Percentiles rank a stretch among this genome's conserved stretches.
These are phyloP conservation scores for Heterocephalus glaber DNA, from an alignment of 2,113 vertebrate species.

Conservation along the genomic window DNA sequence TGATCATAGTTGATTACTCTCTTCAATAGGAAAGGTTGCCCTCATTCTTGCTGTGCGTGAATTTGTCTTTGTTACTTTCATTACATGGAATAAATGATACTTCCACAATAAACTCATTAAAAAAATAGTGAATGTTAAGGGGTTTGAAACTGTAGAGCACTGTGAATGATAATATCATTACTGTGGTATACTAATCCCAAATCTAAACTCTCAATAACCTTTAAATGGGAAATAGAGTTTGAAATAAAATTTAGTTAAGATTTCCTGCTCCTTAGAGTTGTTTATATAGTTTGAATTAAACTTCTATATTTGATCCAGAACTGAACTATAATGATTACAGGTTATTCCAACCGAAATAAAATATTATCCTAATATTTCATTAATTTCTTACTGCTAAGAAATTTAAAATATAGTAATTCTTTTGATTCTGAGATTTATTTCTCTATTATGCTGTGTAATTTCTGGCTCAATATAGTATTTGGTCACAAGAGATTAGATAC, in stretches of 20 bases:
- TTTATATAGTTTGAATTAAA: constrained; percentile 40
- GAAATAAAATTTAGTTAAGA: neutral
- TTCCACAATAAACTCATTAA: neutral
- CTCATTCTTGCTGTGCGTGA: neutral
- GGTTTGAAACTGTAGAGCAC: neutral
- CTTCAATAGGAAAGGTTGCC: neutral
- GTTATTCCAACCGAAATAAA: constrained; percentile 18
- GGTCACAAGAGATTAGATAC: neutral
- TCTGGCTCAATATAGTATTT: neutral
- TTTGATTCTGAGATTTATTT: neutral
- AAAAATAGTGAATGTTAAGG: neutral
- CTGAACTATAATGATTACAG: neutral
- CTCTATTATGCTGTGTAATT: neutral
- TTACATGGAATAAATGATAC: constrained; percentile 13
- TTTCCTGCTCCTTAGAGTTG: neutral
- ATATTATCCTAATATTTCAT: neutral
- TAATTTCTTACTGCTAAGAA: constrained; percentile 32
- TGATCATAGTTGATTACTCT: neutral
- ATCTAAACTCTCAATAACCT: constrained; percentile 13
- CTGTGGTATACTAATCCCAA: neutral
- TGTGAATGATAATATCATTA: neutral
- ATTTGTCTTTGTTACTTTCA: constrained; percentile 2
- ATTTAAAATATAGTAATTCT: constrained; percentile 18
- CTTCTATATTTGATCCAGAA: neutral
- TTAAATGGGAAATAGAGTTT: constrained; percentile 3